Evolutionary conservation across 2,888 invertebrate species (phyloP), one percentile per base, ranked within the genome.

Genomic region (Pristionchus entomophagus): DNA sequence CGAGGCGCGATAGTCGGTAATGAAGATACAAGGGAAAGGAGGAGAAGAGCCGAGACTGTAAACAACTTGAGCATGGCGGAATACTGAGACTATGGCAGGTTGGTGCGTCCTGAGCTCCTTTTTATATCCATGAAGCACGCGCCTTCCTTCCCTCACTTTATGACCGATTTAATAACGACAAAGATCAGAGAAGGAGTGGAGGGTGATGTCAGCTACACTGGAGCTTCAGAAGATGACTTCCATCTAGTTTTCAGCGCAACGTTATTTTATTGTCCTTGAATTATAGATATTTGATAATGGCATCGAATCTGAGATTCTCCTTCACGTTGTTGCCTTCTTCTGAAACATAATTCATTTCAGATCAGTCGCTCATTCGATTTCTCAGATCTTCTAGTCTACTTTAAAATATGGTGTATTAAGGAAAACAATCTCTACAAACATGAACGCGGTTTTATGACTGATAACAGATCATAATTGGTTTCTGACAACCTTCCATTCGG

Each of bases 61-160:
- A 73, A 10, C 41, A 45, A 73, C 73, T 73, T 73, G 45, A 73
- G 41, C 73, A 73, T 73, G 17, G n/a, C 38, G 14, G 38, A 45
- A 41, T 3, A 22, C 35, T 65, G 38, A 6, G 56, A 73, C 22
- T 41, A 56, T 8, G 19, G 19, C 0, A 73, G 73, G 29, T 45
- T 45, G 73, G 73, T 73, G 41, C 73, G 73, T 41, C n/a, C 73
- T n/a, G 73, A 4, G 22, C 73, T 26, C 45, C n/a, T 41, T 45
- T 45, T 73, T 73, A 73, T 73, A 73, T 26, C 41, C 73, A 73
- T n/a, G 73, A 45, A 41, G 69, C n/a, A n/a, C n/a, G n/a, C n/a
- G n/a, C n/a, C n/a, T n/a, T n/a, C n/a, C n/a, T n/a, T n/a, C n/a
- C 32, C 41, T 38, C 69, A 5, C 5, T 73, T 73, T 73, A 73